Evolutionary conservation across 2,113 vertebrate genomes (phyloP).

Genomic region (Clarias batrachus): DNA sequence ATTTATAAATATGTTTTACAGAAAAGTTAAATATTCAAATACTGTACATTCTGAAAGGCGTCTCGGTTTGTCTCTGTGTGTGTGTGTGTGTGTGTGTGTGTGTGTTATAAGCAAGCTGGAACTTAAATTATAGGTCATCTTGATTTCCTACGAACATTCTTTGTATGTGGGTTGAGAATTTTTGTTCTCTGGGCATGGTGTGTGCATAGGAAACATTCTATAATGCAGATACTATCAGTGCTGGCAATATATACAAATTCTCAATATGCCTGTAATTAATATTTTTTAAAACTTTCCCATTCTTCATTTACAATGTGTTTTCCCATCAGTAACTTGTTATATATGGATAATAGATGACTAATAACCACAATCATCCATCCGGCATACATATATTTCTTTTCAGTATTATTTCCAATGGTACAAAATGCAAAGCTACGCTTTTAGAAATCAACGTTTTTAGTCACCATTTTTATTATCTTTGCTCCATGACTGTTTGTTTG

Average conservation of each 20-base stretch:
- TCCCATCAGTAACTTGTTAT: not conserved
- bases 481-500: not conserved
- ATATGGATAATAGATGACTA: not conserved
- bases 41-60: not conserved
- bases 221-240: not conserved
- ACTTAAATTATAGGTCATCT: not conserved
- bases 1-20: not conserved
- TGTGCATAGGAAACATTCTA: not conserved
- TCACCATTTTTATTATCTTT: not conserved
- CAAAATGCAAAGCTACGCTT: not conserved
- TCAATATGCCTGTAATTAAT: not conserved
- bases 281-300: not conserved
- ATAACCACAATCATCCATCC: not conserved
- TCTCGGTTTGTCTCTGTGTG: not conserved
- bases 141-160: not conserved
- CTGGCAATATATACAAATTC: not conserved
- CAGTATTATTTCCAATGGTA: not conserved
- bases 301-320: too few relatives aligned
- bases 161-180: not conserved
- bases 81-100: not conserved
- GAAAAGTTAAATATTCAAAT: not conserved
- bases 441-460: not conserved
- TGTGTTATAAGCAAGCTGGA: not conserved
- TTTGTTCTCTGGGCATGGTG: not conserved
- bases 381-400: not conserved